Conservation (phyloP, 2,888 invertebrate species). For the Lottia gigantea region DNA sequence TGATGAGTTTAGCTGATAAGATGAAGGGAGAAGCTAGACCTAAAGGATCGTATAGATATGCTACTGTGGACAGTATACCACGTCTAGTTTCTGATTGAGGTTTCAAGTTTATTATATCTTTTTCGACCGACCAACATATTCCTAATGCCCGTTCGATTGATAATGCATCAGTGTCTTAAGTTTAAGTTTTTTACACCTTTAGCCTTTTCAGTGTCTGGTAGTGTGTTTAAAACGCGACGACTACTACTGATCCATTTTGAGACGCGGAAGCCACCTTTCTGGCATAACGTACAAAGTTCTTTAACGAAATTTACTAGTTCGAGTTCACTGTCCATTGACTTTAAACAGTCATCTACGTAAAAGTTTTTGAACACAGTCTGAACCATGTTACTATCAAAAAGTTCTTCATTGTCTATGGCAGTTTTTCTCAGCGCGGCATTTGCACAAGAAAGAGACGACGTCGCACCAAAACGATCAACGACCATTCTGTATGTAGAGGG, state of each 20-base stretch:
- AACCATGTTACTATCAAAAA: not conserved
- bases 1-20: not conserved
- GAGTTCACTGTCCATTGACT: slow-evolving; percentile 12
- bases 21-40: slow-evolving; percentile 14
- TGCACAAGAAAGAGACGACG: slow-evolving; percentile 19
- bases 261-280: slow-evolving; percentile 20
- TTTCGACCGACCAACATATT: too few relatives aligned
- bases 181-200: too few relatives aligned
- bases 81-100: not conserved
- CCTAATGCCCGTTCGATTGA: too few relatives aligned
- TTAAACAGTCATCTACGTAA: slow-evolving; percentile 25
- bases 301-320: slow-evolving; percentile 15
- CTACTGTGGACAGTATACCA: slow-evolving; percentile 8
- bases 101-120: not conserved
- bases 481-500: slow-evolving; percentile 19
- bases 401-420: not conserved
- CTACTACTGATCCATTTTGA: slow-evolving; percentile 23
- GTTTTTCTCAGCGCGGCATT: slow-evolving; percentile 21
- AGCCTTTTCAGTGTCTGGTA: not conserved
- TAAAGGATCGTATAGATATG: slow-evolving; percentile 16
- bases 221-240: slow-evolving; percentile 11
- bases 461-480: slow-evolving; percentile 22
- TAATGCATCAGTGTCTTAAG: too few relatives aligned
- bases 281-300: slow-evolving; percentile 14
- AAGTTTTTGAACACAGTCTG: slow-evolving; percentile 21